Evolutionary conservation across 2,113 vertebrate species (phyloP).

Genomic region (Capreolus pygargus): DNA sequence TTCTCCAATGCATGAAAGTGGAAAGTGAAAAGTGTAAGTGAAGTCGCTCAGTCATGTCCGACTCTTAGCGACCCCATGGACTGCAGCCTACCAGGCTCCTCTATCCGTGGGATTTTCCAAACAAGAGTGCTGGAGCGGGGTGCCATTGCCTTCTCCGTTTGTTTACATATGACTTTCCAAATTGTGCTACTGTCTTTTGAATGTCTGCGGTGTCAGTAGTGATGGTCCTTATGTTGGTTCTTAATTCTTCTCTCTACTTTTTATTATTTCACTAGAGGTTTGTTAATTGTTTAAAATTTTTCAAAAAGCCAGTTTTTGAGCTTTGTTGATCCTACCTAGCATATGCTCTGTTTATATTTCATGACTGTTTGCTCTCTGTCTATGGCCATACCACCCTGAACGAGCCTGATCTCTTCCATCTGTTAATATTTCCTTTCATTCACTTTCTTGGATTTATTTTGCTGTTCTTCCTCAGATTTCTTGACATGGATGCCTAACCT

Average conservation of each 20-base stretch:
- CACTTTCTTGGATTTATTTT: slow-evolving; percentile 1
- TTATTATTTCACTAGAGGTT: background rate
- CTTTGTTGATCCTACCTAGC: background rate
- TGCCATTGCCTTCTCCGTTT: background rate
- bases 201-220: background rate
- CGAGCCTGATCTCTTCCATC: background rate
- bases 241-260: background rate
- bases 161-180: background rate
- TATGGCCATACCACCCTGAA: background rate
- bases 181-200: background rate
- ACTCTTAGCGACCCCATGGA: too few species aligned
- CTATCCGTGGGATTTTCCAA: too few species aligned
- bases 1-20: too few species aligned
- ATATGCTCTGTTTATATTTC: background rate
- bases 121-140: too few species aligned
- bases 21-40: too few species aligned
- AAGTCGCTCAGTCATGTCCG: too few species aligned
- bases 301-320: background rate
- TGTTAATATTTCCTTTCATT: background rate
- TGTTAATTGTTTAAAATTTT: background rate
- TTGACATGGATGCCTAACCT: background rate
- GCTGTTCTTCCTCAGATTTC: background rate
- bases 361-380: background rate
- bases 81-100: too few species aligned
- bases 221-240: background rate